Evolutionary conservation across 1,140 invertebrate genomes (phyloP).

Genomic region (Halictus rubicundus): DNA sequence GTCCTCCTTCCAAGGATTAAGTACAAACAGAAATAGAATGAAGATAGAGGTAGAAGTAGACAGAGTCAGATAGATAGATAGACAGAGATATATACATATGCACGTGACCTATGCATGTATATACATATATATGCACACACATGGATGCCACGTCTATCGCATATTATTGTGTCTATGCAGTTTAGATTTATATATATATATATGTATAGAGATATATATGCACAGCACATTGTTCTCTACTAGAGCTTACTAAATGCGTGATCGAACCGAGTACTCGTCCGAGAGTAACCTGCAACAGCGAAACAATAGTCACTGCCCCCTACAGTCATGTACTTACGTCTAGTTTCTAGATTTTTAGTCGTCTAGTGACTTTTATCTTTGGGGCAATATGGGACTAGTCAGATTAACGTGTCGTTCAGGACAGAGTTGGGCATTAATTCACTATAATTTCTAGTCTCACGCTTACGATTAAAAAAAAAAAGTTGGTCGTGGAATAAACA

Average conservation of each 20-base stretch:
- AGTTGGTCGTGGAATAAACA: too few species aligned
- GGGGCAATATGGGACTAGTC: too few species aligned
- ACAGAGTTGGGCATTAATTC: too few species aligned
- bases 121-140: constrained; percentile 32
- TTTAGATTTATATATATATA: constrained; percentile 66
- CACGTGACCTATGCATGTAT: constrained; percentile 38
- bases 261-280: constrained; percentile 80
- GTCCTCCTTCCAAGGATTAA: constrained; percentile 19
- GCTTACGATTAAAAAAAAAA: too few species aligned
- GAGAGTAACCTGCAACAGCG: constrained; percentile 80
- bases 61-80: too few species aligned
- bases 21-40: neutral
- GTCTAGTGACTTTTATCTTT: too few species aligned
- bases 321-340: constrained; percentile 68
- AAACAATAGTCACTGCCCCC: constrained; percentile 79
- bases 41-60: too few species aligned
- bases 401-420: too few species aligned
- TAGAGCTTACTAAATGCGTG: constrained; percentile 81
- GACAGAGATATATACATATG: constrained; percentile 14
- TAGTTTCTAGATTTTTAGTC: constrained; percentile 53
- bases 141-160: constrained; percentile 52
- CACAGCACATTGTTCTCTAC: constrained; percentile 77
- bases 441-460: too few species aligned
- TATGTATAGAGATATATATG: constrained; percentile 61
- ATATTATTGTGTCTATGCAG: constrained; percentile 42